A percentile compares a stretch with the other conserved stretches of the same genome.
Evolutionary conservation across 1,140 invertebrate species (phyloP).

Genomic region (Drosophila persimilis): DNA sequence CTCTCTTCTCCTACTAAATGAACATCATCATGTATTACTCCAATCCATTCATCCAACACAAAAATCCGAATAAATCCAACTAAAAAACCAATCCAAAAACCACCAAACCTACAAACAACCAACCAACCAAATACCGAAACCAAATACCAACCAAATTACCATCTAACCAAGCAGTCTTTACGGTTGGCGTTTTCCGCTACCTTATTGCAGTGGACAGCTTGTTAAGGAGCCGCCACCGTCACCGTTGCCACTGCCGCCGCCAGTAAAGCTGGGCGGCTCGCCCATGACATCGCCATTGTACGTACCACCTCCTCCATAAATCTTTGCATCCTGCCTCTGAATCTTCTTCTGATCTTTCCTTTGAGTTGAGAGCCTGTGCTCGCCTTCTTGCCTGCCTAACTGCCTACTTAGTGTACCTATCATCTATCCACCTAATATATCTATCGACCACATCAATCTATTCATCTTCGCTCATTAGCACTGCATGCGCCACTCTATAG

Average conservation of each 20-base stretch:
- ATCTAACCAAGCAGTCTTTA: conserved; percentile 90
- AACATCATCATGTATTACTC: conserved; percentile 54
- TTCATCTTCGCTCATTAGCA: conserved; percentile 30
- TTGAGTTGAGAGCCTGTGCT: not conserved
- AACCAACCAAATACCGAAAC: conserved; percentile 1
- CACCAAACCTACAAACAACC: conserved; percentile 8
- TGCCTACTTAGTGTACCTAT: too few species aligned
- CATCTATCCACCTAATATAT: not conserved
- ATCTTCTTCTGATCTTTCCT: not conserved
- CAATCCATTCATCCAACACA: conserved; percentile 32
- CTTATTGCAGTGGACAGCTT: conserved; percentile 92
- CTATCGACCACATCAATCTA: not conserved
- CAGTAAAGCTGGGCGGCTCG: conserved; percentile 88
- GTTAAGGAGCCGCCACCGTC: conserved; percentile 90
- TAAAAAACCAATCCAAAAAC: conserved; percentile 30
- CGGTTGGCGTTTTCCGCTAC: conserved; percentile 96
- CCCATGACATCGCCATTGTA: conserved; percentile 88
- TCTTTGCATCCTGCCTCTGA: too few species aligned
- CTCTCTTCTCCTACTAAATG: conserved; percentile 41
- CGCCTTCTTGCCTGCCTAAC: not conserved
- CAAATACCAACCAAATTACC: conserved; percentile 43
- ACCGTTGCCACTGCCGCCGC: conserved; percentile 89
- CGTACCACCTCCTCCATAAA: conserved; percentile 71
- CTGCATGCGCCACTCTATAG: conserved; percentile 20
- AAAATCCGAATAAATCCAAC: conserved; percentile 22